These are phyloP conservation scores for Scaptomyza pallida DNA, from an alignment of 1,140 invertebrate genomes.

Conservation along the genomic window DNA sequence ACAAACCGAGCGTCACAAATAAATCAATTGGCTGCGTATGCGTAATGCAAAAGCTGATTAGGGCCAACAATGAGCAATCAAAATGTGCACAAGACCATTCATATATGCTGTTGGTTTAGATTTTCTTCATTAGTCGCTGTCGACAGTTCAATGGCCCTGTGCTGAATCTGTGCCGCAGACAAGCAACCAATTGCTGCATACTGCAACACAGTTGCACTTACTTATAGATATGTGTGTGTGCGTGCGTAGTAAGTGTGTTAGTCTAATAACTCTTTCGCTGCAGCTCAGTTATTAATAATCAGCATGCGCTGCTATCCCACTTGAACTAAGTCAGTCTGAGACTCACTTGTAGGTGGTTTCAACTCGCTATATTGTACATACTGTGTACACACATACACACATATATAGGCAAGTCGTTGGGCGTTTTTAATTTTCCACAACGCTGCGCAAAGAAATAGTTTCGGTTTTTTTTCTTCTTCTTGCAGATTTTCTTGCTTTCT, in stretches of 20 bases:
- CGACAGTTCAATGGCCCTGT: conserved; percentile 36
- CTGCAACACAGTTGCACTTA: neutral
- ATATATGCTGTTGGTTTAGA: conserved; percentile 4
- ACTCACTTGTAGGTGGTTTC: neutral
- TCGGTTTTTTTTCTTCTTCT: conserved; percentile 37
- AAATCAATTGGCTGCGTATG: conserved; percentile 70
- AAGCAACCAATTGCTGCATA: neutral
- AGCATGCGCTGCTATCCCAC: conserved; percentile 20
- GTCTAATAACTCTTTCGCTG: conserved; percentile 66
- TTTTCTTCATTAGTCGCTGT: conserved; percentile 42
- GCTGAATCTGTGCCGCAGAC: conserved; percentile 21
- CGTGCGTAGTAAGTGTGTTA: conserved; percentile 53
- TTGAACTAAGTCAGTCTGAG: conserved; percentile 5
- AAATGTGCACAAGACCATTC: neutral
- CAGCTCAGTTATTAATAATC: conserved; percentile 72
- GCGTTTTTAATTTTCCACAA: conserved; percentile 83
- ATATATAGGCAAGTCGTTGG: conserved; percentile 12
- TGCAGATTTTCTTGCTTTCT: conserved; percentile 18
- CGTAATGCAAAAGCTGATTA: conserved; percentile 64
- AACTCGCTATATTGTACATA: neutral
- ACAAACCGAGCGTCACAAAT: conserved; percentile 49
- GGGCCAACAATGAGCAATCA: conserved; percentile 4
- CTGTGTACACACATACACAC: neutral
- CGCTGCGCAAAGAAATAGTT: conserved; percentile 83
- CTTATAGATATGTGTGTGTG: neutral